Conservation (phyloP, 2,113 vertebrate genomes). For the Chaetura pelagica region DNA sequence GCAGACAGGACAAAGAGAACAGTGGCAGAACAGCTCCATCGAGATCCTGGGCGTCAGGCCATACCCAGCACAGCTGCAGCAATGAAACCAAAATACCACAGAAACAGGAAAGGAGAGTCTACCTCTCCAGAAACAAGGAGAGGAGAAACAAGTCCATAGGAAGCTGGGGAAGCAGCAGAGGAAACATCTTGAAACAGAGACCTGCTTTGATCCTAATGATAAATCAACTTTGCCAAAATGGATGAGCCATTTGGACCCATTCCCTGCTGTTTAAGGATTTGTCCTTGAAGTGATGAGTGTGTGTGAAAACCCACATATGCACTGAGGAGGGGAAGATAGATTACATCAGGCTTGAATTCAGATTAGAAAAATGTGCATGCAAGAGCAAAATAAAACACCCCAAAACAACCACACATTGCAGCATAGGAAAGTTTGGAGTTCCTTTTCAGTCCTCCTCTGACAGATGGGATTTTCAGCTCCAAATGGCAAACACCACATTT, state of each 20-base stretch:
- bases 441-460: not conserved
- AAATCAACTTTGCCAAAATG: not conserved
- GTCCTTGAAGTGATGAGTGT: not conserved
- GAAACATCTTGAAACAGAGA: not conserved
- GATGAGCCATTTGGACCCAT: slow-evolving; percentile 15
- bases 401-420: not conserved
- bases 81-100: not conserved
- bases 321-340: not conserved
- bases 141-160: not conserved
- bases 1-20: not conserved
- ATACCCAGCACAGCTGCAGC: not conserved
- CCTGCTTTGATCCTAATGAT: not conserved
- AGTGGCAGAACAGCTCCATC: not conserved
- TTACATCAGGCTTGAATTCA: slow-evolving; percentile 21
- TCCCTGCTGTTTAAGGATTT: not conserved
- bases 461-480: not conserved
- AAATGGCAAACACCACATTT: not conserved
- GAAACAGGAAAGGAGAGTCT: not conserved
- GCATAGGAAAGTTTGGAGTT: not conserved
- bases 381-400: not conserved
- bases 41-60: not conserved
- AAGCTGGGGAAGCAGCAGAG: not conserved
- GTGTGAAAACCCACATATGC: not conserved
- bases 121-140: not conserved
- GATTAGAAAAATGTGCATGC: slow-evolving; percentile 8